Conservation (phyloP, 2,113 vertebrate genomes). For the Bolborhynchus lineola region DNA sequence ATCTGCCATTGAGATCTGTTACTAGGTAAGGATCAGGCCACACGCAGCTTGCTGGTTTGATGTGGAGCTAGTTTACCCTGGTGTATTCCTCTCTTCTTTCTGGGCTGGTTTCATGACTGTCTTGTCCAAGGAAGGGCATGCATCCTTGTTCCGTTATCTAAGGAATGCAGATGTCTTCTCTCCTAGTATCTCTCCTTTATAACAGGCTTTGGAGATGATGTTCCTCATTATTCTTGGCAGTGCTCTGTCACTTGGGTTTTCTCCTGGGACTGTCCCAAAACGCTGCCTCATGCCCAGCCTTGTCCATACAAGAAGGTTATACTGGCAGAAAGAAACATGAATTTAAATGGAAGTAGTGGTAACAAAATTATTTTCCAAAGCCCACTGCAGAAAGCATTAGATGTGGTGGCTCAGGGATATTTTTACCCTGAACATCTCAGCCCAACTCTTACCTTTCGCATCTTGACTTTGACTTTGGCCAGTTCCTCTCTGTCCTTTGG, state of each 20-base stretch:
- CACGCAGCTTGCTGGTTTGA: accelerated
- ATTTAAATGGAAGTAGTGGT: neutral
- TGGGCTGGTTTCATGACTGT: neutral
- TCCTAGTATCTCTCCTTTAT: neutral
- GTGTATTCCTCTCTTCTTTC: neutral
- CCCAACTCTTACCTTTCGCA: neutral
- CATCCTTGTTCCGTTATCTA: neutral
- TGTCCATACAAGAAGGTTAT: neutral
- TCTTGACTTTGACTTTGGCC: neutral
- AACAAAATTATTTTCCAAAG: neutral
- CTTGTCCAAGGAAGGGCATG: neutral
- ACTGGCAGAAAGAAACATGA: neutral
- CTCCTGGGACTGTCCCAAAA: neutral
- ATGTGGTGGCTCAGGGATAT: neutral
- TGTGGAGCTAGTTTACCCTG: neutral
- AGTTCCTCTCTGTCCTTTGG: neutral
- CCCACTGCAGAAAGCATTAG: neutral
- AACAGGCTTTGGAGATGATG: neutral
- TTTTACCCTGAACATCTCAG: neutral
- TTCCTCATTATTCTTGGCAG: neutral
- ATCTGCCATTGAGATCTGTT: neutral
- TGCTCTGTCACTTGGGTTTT: neutral
- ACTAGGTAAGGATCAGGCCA: accelerated
- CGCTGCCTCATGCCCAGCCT: neutral
- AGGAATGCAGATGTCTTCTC: neutral